These are phyloP conservation scores for Plodia interpunctella DNA, from an alignment of 1,140 invertebrate species.

Conservation along the genomic window DNA sequence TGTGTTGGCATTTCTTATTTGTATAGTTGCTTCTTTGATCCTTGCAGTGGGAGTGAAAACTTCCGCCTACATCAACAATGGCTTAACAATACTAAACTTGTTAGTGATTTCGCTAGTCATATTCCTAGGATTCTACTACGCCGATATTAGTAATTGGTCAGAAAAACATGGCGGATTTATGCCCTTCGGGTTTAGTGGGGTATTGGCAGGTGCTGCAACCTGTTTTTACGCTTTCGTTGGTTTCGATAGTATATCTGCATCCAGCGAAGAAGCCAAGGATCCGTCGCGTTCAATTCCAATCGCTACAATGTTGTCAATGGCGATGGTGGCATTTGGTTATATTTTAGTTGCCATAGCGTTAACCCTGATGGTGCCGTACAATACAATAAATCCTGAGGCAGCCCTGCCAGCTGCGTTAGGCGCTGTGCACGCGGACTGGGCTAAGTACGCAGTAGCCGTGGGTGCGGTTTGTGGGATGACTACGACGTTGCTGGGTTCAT, in stretches of 20 bases:
- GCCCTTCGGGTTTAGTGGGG: constrained; percentile 88
- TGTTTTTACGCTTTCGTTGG: constrained; percentile 95
- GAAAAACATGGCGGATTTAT: constrained; percentile 85
- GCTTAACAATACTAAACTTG: constrained; percentile 88
- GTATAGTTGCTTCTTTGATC: constrained; percentile 83
- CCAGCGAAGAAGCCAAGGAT: constrained; percentile 91
- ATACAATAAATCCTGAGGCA: constrained; percentile 84
- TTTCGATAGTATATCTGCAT: constrained; percentile 89
- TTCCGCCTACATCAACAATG: constrained; percentile 89
- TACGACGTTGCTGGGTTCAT: constrained; percentile 88
- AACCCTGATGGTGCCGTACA: constrained; percentile 91
- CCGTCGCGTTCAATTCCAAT: constrained; percentile 88
- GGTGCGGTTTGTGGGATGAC: constrained; percentile 95
- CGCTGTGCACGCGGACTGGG: constrained; percentile 85
- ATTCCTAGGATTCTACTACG: constrained; percentile 87
- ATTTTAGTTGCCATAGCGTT: constrained; percentile 88
- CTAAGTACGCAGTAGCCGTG: constrained; percentile 91
- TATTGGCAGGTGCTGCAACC: constrained; percentile 89
- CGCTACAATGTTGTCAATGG: constrained; percentile 88
- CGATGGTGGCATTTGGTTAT: constrained; percentile 87
- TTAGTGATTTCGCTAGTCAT: constrained; percentile 86
- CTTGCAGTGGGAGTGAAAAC: constrained; percentile 90
- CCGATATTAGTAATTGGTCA: constrained; percentile 89
- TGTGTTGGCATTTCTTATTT: constrained; percentile 87
- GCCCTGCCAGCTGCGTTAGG: constrained; percentile 92